Conservation (phyloP, 2,888 invertebrate species). For the Liodrosophila aerea region DNA sequence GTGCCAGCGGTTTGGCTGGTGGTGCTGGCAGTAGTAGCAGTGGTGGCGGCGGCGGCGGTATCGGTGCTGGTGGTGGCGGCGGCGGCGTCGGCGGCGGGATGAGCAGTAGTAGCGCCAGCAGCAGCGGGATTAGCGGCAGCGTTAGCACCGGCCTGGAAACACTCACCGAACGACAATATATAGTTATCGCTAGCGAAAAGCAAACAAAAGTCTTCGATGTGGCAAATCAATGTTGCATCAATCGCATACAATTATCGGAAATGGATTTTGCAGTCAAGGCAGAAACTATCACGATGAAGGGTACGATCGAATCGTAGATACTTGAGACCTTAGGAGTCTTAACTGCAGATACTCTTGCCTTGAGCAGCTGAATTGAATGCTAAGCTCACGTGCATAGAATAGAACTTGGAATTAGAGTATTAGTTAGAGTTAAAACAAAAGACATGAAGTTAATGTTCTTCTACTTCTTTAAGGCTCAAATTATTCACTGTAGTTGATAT, state of each 20-base stretch:
- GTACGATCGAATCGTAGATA: too few species aligned
- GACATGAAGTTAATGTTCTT: too few species aligned
- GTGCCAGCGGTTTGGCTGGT: constrained; percentile 3
- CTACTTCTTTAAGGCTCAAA: too few species aligned
- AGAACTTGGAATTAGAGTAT: too few species aligned
- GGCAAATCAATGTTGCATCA: constrained; percentile 97
- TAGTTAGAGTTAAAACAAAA: too few species aligned
- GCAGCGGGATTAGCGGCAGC: constrained; percentile 80
- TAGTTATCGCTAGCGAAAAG: constrained; percentile 96
- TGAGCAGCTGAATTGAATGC: too few species aligned
- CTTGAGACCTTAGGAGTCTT: too few species aligned
- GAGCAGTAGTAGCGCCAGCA: constrained; percentile 72
- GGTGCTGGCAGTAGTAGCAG: constrained; percentile 1
- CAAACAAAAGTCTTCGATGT: constrained; percentile 96
- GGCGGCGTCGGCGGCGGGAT: constrained; percentile 45
- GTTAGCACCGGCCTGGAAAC: constrained; percentile 81
- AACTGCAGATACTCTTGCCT: too few species aligned
- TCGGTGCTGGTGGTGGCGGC: constrained; percentile 14
- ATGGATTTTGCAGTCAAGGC: constrained; percentile 96
- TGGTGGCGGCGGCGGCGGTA: not conserved
- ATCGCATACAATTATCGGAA: constrained; percentile 95
- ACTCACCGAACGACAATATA: constrained; percentile 93
- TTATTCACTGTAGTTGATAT: too few species aligned
- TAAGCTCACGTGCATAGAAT: too few species aligned
- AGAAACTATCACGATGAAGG: constrained; percentile 95